Evolutionary conservation across 2,888 invertebrate species (phyloP), one percentile per base, ranked within the genome.

Genomic region (Drosophila paranaensis): DNA sequence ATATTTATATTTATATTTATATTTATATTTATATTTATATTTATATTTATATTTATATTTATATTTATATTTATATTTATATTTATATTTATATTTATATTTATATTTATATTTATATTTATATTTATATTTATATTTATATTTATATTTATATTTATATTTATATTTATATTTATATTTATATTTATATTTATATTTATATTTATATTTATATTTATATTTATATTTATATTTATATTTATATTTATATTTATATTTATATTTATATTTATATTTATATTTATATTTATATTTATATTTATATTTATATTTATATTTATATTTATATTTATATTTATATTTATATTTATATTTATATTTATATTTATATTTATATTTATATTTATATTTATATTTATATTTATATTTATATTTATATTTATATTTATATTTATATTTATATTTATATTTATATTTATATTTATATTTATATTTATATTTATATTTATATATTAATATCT

Each of bases 291-390:
- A 30, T 14, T 46, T 39, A 39, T 51, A 33, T 50, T 16, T 48
- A 48, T 27, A 27, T 27, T 27, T 27, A 27, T 27, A 27, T 27
- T 27, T n/a, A 30, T 13, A 45, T 42, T 16, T 42, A 42, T 42
- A 42, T 42, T 16, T 42, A 42, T 42, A 42, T 42, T 42, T 42
- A 42, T 42, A 42, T 42, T 42, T 42, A 42, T 42, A 42, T 42
- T 42, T 42, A 42, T 40, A 40, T 40, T 40, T 45, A 45, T 25
- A 45, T 20, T 45, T 45, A 20, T 16, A 16, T 25, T 45, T 45
- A 45, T 20, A 11, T 45, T 45, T 20, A 45, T 45, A 25, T 45
- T 45, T 45, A 45, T 45, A 45, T 45, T 48, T 33, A n/a, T 48
- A 48, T n/a, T 48, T 16, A 42, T 51, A 33, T 51, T 20, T 48